These are phyloP conservation scores for Ophion obscuratus DNA, from an alignment of 2,888 invertebrate species.

Conservation along the genomic window DNA sequence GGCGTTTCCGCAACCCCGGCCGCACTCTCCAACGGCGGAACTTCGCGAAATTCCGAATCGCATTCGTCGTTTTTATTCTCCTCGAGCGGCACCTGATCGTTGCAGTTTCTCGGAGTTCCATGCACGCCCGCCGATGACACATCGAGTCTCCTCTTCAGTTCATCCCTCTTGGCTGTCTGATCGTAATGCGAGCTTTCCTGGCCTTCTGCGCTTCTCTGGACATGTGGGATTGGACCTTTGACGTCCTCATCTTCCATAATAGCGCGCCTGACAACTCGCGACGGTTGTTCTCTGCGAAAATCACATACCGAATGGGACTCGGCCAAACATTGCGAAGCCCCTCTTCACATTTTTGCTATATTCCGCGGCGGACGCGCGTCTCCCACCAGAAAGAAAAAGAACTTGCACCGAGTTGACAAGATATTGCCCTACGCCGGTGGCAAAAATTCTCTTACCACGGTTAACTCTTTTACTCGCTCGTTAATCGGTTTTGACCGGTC, in stretches of 20 bases:
- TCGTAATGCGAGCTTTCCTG: constrained; percentile 53
- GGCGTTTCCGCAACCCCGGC: not conserved
- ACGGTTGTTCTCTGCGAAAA: constrained; percentile 45
- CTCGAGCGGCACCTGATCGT: constrained; percentile 55
- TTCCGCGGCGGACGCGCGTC: not conserved
- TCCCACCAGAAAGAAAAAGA: not conserved
- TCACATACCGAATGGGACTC: not conserved
- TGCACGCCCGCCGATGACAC: constrained; percentile 19
- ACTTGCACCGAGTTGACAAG: not conserved
- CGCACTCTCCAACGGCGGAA: constrained; percentile 45
- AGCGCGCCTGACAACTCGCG: constrained; percentile 59
- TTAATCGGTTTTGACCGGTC: not conserved
- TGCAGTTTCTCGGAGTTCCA: constrained; percentile 51
- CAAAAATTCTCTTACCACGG: not conserved
- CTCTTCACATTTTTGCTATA: not conserved
- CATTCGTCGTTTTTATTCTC: constrained; percentile 70
- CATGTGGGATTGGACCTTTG: constrained; percentile 78
- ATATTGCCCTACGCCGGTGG: not conserved
- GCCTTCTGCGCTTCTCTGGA: constrained; percentile 70
- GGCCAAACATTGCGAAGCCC: not conserved
- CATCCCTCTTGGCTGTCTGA: constrained; percentile 59
- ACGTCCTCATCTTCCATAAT: constrained; percentile 84
- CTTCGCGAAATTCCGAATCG: constrained; percentile 67
- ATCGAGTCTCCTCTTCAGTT: constrained; percentile 66
- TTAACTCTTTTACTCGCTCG: not conserved